A percentile compares a stretch with the other conserved stretches of the same genome.
phyloP scores from a whole-genome alignment of 1,140 invertebrate genomes.

The Zelostemma sp. region DNA sequence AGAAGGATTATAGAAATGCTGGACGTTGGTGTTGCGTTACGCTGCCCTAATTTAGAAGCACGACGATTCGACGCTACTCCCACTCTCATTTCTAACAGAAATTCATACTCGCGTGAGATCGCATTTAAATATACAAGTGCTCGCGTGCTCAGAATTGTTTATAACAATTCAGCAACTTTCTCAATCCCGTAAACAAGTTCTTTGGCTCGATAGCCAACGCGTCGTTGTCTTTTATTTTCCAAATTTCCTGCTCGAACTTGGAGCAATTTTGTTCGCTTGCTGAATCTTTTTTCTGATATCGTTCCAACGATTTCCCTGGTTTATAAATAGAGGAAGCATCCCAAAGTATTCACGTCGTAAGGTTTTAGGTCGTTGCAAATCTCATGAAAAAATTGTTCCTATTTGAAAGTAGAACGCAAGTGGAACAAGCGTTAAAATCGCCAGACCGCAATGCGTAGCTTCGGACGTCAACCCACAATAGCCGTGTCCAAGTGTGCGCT shows the following conservation, averaged over 20 bases:
- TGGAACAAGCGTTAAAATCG: too few species aligned
- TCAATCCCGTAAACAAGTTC: not conserved
- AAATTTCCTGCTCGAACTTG: too few species aligned
- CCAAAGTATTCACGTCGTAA: too few species aligned
- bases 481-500: not conserved
- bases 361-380: too few species aligned
- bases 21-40: slow-evolving; percentile 69
- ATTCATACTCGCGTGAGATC: slow-evolving; percentile 52
- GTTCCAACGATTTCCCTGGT: too few species aligned
- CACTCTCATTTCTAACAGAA: slow-evolving; percentile 56
- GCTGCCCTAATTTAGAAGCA: slow-evolving; percentile 70
- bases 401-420: too few species aligned
- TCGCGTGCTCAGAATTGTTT: slow-evolving; percentile 16
- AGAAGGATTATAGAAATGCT: slow-evolving; percentile 47
- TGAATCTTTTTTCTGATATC: too few species aligned
- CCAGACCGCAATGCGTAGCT: not conserved
- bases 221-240: too few species aligned
- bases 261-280: too few species aligned
- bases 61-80: slow-evolving; percentile 49
- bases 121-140: slow-evolving; percentile 38
- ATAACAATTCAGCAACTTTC: not conserved
- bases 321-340: too few species aligned
- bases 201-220: too few species aligned
- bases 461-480: not conserved
- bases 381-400: too few species aligned